Base-by-base conservation (phyloP, 2,888 invertebrate genomes). In the Silvanus unidentatus region DNA sequence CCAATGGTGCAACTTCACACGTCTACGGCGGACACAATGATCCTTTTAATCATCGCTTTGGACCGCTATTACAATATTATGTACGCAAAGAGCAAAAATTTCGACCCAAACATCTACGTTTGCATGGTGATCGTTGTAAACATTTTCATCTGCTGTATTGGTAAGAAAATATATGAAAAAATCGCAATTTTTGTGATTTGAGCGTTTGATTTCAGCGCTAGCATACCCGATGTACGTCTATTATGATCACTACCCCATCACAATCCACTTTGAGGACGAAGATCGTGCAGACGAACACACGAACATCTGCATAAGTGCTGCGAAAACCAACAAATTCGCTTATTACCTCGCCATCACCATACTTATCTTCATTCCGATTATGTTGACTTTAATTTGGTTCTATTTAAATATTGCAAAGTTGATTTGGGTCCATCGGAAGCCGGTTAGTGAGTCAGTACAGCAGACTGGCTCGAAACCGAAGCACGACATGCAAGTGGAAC, bases 51-150 rank as follows among this genome's bases (percentile, higher is more conserved):
- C 11, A 76, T 80, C 13, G 78, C 79, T 2, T 49, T 78, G 40
- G 79, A 80, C 58, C 70, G 79, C 40, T 80, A 78, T 51, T 66
- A 71, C 60, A 75, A 73, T 32, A 71, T 76, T 1, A 72, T 73
- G 40, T 67, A 70, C 32, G 69, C 72, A 1, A 59, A 72, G n/a
- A 65, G 64, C 35, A 66, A 62, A 39, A 58, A 65, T 48, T 78
- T 77, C 76, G 70, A 76, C 54, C 77, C 77, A 0, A 60, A 57
- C 36, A 55, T 58, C 5, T 49, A 57, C 15, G 64, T 60, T 38
- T 75, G 75, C 52, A 34, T 65, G 9, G 15, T 68, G 1, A 61
- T 63, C 39, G 61, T 71, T 37, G 41, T 62, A 1, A 39, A 61
- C 12, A 59, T 76, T 13, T 76, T 76, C 74, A 44, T 67, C 1